Percentiles rank a stretch among this genome's conserved stretches.
phyloP scores from a whole-genome alignment of 2,797 vertebrate species.

The Melanotaenia pygmaea region DNA sequence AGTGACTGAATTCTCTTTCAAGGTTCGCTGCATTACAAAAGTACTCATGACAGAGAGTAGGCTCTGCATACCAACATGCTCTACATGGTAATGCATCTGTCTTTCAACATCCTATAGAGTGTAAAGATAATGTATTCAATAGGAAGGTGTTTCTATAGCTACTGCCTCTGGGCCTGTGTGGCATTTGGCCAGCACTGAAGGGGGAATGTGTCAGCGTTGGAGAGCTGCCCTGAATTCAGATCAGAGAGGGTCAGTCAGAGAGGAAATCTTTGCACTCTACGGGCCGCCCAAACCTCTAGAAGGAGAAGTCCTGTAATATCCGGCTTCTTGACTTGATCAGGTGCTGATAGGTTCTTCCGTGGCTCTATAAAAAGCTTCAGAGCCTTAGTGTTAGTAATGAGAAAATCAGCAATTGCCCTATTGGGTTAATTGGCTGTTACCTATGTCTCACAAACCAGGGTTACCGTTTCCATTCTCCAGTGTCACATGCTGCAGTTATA shows the following conservation, averaged over 20 bases:
- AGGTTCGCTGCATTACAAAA: conserved; percentile 39
- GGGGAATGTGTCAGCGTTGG: conserved; percentile 35
- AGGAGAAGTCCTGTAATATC: conserved; percentile 57
- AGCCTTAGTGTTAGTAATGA: neutral
- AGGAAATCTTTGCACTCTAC: conserved; percentile 48
- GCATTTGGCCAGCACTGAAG: conserved; percentile 38
- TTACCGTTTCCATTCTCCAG: neutral
- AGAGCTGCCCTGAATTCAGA: conserved; percentile 60
- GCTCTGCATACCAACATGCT: conserved; percentile 43
- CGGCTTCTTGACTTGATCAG: conserved; percentile 33
- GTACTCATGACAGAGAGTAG: conserved; percentile 23
- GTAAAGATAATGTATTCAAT: conserved; percentile 22
- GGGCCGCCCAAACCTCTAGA: conserved; percentile 23
- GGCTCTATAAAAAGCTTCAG: conserved; percentile 9
- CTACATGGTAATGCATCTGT: conserved; percentile 50
- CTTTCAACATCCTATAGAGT: conserved; percentile 18
- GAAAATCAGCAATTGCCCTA: neutral
- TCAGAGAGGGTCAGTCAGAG: conserved; percentile 38
- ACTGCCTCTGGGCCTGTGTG: conserved; percentile 21
- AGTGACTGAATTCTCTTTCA: conserved; percentile 55
- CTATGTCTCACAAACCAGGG: conserved; percentile 9
- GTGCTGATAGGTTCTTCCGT: conserved; percentile 40
- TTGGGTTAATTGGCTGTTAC: conserved; percentile 6
- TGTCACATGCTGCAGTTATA: neutral
- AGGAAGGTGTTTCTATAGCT: conserved; percentile 11